These are phyloP conservation scores for Cyprinodon brontotheroides DNA, from an alignment of 2,113 vertebrate species.

Conservation along the genomic window DNA sequence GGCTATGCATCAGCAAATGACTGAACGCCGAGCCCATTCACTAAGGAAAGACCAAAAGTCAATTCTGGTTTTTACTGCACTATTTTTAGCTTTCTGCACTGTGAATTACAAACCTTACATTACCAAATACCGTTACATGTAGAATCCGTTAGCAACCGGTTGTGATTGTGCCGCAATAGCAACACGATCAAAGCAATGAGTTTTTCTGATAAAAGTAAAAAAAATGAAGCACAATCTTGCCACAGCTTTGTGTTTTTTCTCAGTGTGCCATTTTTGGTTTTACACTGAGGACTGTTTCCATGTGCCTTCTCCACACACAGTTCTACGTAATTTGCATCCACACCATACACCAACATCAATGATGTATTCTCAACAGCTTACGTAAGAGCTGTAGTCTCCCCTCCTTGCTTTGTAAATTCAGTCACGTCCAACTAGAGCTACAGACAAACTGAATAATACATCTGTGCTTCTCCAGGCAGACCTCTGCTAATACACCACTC, in stretches of 20 bases:
- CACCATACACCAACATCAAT: constrained; percentile 60
- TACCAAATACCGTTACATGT: constrained; percentile 1
- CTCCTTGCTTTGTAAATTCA: constrained; percentile 78
- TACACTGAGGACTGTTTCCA: not conserved
- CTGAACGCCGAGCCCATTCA: constrained; percentile 3
- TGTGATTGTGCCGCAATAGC: constrained; percentile 37
- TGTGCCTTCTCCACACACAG: constrained; percentile 27
- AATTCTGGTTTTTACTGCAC: not conserved
- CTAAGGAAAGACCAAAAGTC: not conserved
- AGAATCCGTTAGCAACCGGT: constrained; percentile 2
- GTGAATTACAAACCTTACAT: constrained; percentile 6
- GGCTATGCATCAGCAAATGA: constrained; percentile 14
- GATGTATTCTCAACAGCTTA: constrained; percentile 66
- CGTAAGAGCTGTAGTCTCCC: constrained; percentile 64
- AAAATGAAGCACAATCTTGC: not conserved
- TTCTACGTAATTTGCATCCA: constrained; percentile 26
- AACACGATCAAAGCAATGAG: constrained; percentile 13
- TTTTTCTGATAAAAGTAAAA: not conserved
- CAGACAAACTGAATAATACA: constrained; percentile 82
- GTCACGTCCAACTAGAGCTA: constrained; percentile 78
- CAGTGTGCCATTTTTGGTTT: not conserved
- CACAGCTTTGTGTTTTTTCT: not conserved
- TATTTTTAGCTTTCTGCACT: not conserved
- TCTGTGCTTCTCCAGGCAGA: constrained; percentile 71
- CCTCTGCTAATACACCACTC: constrained; percentile 41